Base-by-base conservation (phyloP, 2,797 vertebrate species). In the Myotis pilosus region DNA sequence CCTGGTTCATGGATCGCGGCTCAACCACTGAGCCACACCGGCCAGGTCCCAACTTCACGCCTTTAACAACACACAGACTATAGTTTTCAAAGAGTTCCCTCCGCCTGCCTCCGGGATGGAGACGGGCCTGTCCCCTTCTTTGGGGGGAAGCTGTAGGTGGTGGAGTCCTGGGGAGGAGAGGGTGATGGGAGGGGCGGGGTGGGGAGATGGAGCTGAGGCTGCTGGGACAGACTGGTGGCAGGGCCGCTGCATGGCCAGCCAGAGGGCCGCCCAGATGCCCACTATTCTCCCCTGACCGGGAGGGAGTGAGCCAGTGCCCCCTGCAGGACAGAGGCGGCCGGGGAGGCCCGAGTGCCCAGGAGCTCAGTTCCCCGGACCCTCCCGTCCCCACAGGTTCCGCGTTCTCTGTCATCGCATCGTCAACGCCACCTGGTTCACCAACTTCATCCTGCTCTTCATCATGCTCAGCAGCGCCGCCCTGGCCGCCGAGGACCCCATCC, bases 371-470 rank as follows among this genome's bases (percentile, higher is more conserved):
- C 6, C 53, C 11, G 12, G 8, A 0, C 17, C 17, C 13, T 19
- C 81, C 81, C 1, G 6, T 16, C 74, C 33, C 94, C 20, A 23
- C 97, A 99, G 99, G 98, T 98, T 99, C 97, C 99, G 99, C 2
- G 99, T 99, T 62, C 96, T 99, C 44, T 99, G 99, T 97, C 99
- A 99, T 98, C 99, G 99, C 95, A 99, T 99, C 44, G 99, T 99
- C 97, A 99, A 99, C 0, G 99, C 99, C 96, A 99, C 99, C 3
- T 99, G 99, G 97, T 99, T 99, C 98, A 99, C 99, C 97, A 99
- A 99, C 98, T 98, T 99, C 96, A 99, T 99, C 98, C 99, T 99
- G 74, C 98, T 99, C 93, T 99, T 99, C 98, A 99, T 99, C 97
- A 98, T 99, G 96, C 99, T 99, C 91, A 99, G 99, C 97, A 99